Evolutionary conservation across 2,888 invertebrate species (phyloP).

Genomic region (Orthosia gothica): DNA sequence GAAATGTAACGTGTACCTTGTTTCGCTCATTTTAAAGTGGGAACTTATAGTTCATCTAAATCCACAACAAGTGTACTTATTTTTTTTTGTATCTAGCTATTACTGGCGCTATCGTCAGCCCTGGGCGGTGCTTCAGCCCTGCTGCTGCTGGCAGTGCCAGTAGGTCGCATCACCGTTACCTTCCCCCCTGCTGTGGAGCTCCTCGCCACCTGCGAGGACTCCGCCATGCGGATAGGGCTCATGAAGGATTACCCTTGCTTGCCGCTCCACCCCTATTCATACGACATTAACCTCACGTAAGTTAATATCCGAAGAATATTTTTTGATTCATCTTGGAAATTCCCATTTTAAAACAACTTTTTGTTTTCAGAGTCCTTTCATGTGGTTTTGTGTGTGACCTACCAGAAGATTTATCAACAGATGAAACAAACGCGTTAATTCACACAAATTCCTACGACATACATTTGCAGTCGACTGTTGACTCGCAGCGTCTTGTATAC

Average conservation of each 20-base stretch:
- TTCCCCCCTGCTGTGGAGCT: constrained; percentile 92
- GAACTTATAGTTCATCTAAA: background rate
- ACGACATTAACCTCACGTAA: constrained; percentile 88
- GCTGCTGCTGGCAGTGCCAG: constrained; percentile 93
- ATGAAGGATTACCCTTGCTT: constrained; percentile 89
- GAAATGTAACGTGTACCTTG: background rate
- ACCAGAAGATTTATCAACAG: constrained; percentile 82
- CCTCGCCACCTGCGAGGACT: constrained; percentile 89
- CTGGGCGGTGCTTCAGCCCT: constrained; percentile 93
- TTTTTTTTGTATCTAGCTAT: constrained; percentile 92
- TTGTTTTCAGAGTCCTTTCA: constrained; percentile 83
- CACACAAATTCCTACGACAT: constrained; percentile 91
- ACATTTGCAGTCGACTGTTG: constrained; percentile 84
- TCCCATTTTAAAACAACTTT: background rate
- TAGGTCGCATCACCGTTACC: constrained; percentile 93
- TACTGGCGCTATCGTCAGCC: constrained; percentile 93
- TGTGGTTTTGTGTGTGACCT: constrained; percentile 92
- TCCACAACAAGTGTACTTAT: background rate
- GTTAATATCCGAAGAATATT: constrained; percentile 55
- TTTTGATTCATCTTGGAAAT: background rate
- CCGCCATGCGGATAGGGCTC: constrained; percentile 81
- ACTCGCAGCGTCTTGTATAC: constrained; percentile 83
- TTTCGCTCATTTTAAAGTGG: background rate
- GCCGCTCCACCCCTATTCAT: constrained; percentile 86
- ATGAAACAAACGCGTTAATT: constrained; percentile 87